Evolutionary conservation across 2,888 invertebrate species (phyloP).

Genomic region (Amphimallon solstitiale): DNA sequence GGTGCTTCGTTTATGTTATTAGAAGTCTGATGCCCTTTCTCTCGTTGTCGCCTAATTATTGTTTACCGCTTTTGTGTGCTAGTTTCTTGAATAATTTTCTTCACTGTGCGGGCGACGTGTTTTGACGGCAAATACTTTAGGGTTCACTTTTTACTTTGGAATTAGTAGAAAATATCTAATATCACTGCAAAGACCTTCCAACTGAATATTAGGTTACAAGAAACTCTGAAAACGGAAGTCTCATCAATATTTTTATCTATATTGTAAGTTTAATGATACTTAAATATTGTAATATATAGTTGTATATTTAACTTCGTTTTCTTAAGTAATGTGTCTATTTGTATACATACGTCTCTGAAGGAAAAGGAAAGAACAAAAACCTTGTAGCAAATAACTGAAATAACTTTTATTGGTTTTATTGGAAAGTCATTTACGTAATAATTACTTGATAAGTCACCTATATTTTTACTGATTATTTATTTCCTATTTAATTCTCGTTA

Average conservation of each 20-base stretch:
- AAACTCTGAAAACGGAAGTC: not conserved
- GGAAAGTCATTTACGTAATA: conserved; percentile 23
- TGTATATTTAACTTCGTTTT: too few species aligned
- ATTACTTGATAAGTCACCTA: not conserved
- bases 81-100: too few species aligned
- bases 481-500: too few species aligned
- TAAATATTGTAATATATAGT: not conserved
- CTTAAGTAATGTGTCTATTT: too few species aligned
- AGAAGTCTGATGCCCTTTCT: not conserved
- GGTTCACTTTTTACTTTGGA: not conserved
- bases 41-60: too few species aligned
- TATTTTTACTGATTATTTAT: too few species aligned
- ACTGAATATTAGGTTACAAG: not conserved
- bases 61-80: too few species aligned
- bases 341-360: too few species aligned
- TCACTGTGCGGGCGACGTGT: too few species aligned
- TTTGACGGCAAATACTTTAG: not conserved
- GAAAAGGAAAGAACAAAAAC: not conserved
- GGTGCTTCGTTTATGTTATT: conserved; percentile 12
- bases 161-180: conserved; percentile 3
- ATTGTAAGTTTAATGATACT: conserved; percentile 7
- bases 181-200: not conserved
- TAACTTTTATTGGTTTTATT: conserved; percentile 11
- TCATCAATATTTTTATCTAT: not conserved
- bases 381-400: conserved; percentile 15